A percentile compares a stretch with the other conserved stretches of the same genome.
Conservation (phyloP, 2,113 vertebrate species). For the Muscicapa adusta region DNA sequence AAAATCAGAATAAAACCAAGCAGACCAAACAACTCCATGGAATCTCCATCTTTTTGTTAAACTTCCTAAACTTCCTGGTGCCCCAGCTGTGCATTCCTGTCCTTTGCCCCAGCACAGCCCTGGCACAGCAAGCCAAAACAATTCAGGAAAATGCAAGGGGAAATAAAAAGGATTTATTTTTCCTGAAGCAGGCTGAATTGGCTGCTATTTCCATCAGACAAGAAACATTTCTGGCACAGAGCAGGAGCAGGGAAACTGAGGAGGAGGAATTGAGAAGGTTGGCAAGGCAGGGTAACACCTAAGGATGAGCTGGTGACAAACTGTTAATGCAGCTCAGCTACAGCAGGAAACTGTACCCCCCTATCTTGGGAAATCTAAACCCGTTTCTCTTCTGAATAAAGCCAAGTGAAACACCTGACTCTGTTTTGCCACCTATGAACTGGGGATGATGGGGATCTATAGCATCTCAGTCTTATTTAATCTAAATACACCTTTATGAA, state of each 20-base stretch:
- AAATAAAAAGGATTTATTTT: neutral
- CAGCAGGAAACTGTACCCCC: neutral
- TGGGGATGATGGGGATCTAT: neutral
- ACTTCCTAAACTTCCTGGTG: neutral
- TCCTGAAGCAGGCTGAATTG: neutral
- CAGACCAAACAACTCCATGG: neutral
- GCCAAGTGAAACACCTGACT: neutral
- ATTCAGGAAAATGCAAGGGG: neutral
- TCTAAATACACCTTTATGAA: neutral
- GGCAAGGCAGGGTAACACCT: neutral
- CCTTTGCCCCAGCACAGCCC: neutral
- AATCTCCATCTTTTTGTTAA: neutral
- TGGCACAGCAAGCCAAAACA: neutral
- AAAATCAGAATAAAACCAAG: neutral
- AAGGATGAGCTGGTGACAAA: constrained; percentile 6
- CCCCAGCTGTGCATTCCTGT: neutral
- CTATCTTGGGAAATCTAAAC: constrained; percentile 4
- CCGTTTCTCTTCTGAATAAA: neutral
- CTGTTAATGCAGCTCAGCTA: neutral
- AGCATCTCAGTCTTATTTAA: neutral
- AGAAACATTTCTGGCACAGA: neutral
- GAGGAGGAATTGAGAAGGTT: constrained; percentile 25
- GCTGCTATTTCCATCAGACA: neutral
- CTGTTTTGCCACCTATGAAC: neutral
- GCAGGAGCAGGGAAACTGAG: constrained; percentile 3